A percentile compares a stretch with the other conserved stretches of the same genome.
These are phyloP conservation scores for Coremacera marginata DNA, from an alignment of 2,888 invertebrate genomes.

Conservation along the genomic window DNA sequence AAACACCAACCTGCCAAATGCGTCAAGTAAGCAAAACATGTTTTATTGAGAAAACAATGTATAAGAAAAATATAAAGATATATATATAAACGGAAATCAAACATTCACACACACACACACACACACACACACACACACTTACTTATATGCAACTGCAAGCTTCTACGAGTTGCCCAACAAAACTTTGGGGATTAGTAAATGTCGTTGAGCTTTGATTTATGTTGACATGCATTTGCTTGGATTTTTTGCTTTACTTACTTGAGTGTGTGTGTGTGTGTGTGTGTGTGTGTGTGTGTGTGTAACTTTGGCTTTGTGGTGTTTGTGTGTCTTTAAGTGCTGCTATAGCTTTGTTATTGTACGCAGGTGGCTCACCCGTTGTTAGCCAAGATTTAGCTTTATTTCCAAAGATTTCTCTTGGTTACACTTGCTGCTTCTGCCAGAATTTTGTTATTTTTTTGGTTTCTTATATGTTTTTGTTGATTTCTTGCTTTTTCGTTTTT, in stretches of 20 bases:
- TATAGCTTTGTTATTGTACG: slow-evolving; percentile 25
- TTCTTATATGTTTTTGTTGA: too few relatives aligned
- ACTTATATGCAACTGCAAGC: not conserved
- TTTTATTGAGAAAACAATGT: slow-evolving; percentile 21
- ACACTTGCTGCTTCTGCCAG: too few relatives aligned
- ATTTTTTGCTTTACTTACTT: slow-evolving; percentile 15
- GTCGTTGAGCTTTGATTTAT: slow-evolving; percentile 61
- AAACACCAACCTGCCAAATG: slow-evolving; percentile 30
- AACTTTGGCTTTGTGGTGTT: not conserved
- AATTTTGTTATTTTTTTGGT: too few relatives aligned
- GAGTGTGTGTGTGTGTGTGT: not conserved
- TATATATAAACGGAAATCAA: not conserved
- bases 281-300: not conserved
- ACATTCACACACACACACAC: not conserved
- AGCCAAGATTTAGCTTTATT: slow-evolving; percentile 30
- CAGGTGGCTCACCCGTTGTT: slow-evolving; percentile 27
- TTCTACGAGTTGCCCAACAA: slow-evolving; percentile 37
- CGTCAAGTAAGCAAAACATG: slow-evolving; percentile 40
- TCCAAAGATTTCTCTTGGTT: too few relatives aligned
- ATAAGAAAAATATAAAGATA: not conserved
- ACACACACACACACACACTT: not conserved
- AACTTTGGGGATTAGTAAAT: slow-evolving; percentile 57
- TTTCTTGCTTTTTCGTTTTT: too few relatives aligned
- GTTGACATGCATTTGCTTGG: slow-evolving; percentile 58
- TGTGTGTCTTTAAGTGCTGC: not conserved